Evolutionary conservation across 2,888 invertebrate species (phyloP).

Genomic region (Plebejus anna): DNA sequence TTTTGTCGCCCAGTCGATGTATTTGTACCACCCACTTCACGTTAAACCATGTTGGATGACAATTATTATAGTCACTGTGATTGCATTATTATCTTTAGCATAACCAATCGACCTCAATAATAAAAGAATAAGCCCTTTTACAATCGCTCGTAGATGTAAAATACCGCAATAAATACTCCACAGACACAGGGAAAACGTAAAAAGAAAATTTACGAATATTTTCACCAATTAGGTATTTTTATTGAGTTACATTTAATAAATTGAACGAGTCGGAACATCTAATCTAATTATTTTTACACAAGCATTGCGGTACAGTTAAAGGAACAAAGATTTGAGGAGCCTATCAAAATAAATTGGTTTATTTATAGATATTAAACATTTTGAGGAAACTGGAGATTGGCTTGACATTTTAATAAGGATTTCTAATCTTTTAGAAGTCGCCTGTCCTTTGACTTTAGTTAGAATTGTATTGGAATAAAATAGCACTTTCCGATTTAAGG

Average conservation of each 20-base stretch:
- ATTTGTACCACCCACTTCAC: not conserved
- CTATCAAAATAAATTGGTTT: slow-evolving; percentile 5
- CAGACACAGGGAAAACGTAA: not conserved
- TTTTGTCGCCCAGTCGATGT: not conserved
- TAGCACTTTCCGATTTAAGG: too few species aligned
- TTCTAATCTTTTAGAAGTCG: not conserved
- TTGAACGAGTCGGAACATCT: not conserved
- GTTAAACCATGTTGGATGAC: too few species aligned
- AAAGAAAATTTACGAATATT: not conserved
- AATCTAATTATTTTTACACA: slow-evolving; percentile 9
- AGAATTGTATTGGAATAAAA: not conserved
- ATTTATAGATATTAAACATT: not conserved
- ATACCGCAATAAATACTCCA: not conserved
- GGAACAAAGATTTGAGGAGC: not conserved
- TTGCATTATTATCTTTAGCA: too few species aligned
- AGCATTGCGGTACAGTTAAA: not conserved
- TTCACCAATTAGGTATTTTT: not conserved
- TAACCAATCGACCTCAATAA: too few species aligned
- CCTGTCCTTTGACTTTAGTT: not conserved
- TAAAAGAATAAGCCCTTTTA: too few species aligned
- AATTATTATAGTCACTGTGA: too few species aligned
- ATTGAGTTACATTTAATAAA: not conserved
- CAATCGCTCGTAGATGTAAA: too few species aligned
- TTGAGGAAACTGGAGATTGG: not conserved
- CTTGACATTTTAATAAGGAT: not conserved